A percentile compares a stretch with the other conserved stretches of the same genome.
phyloP scores from a whole-genome alignment of 2,797 vertebrate genomes.

The Myotis pilosus region DNA sequence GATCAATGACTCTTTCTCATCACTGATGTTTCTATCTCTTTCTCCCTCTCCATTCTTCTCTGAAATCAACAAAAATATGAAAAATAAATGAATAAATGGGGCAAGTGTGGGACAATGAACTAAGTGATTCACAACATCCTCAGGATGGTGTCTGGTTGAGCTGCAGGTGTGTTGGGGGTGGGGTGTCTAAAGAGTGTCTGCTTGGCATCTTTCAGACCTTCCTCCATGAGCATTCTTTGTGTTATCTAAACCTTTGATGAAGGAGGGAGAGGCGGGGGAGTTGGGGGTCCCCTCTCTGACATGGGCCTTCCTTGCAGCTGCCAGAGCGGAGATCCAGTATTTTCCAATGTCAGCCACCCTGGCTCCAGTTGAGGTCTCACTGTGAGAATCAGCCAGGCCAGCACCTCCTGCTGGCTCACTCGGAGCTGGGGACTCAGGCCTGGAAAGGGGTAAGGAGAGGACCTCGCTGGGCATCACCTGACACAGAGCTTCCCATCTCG shows the following conservation, averaged over 20 bases:
- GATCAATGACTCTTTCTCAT: too few species aligned
- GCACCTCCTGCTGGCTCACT: neutral
- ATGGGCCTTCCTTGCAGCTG: neutral
- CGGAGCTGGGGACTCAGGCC: neutral
- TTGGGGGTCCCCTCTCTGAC: neutral
- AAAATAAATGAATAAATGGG: neutral
- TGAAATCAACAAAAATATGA: too few species aligned
- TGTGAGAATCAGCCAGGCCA: neutral
- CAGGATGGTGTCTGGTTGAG: neutral
- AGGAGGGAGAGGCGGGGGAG: neutral
- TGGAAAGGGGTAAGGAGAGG: neutral
- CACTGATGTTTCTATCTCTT: too few species aligned
- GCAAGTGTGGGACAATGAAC: neutral
- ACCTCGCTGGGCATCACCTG: too few species aligned
- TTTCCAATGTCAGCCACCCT: neutral
- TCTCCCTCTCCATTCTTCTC: too few species aligned
- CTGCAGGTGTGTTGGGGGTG: neutral
- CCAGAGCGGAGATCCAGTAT: neutral
- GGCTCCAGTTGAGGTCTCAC: too few species aligned
- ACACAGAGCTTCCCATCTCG: fast-evolving
- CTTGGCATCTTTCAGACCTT: neutral
- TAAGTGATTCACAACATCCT: too few species aligned
- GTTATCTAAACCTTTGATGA: neutral
- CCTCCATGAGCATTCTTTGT: neutral
- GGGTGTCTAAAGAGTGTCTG: neutral